Conservation (phyloP, 2,113 vertebrate species). For the Xiphophorus couchianus region DNA sequence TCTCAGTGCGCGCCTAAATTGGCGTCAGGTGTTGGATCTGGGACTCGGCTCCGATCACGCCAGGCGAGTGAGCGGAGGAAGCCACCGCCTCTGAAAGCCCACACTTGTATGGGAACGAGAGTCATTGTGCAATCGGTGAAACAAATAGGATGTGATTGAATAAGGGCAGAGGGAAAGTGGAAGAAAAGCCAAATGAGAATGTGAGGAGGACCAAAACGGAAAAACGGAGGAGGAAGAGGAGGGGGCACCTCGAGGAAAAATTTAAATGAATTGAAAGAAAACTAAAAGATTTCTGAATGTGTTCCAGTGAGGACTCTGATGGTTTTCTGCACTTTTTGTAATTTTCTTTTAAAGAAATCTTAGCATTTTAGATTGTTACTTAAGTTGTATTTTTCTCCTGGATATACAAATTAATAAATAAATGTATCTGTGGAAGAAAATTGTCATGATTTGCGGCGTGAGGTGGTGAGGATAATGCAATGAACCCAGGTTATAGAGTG, state of each 20-base stretch:
- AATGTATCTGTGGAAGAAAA: too few species aligned
- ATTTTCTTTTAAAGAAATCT: not conserved
- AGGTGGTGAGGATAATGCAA: too few species aligned
- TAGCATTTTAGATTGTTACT: too few species aligned
- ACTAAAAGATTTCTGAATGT: slow-evolving; percentile 3
- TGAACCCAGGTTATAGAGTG: too few species aligned
- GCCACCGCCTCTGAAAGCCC: slow-evolving; percentile 37
- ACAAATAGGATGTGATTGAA: slow-evolving; percentile 72
- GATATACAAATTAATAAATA: too few species aligned
- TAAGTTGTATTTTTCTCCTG: too few species aligned
- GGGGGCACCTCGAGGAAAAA: not conserved
- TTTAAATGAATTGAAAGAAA: not conserved
- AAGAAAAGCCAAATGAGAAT: slow-evolving; percentile 30
- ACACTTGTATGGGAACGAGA: slow-evolving; percentile 13
- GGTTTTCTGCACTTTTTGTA: not conserved
- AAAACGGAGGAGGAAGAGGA: slow-evolving; percentile 10
- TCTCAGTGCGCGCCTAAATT: slow-evolving; percentile 29
- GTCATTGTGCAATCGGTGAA: slow-evolving; percentile 30
- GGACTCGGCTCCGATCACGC: slow-evolving; percentile 12
- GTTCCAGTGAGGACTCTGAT: not conserved
- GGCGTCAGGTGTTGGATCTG: slow-evolving; percentile 51
- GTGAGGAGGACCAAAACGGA: slow-evolving; percentile 13
- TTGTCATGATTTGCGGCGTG: too few species aligned
- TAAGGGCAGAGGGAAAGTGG: slow-evolving; percentile 57
- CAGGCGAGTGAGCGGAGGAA: slow-evolving; percentile 9